phyloP scores from a whole-genome alignment of 1,140 invertebrate genomes.

The Trinorchestia longiramus region DNA sequence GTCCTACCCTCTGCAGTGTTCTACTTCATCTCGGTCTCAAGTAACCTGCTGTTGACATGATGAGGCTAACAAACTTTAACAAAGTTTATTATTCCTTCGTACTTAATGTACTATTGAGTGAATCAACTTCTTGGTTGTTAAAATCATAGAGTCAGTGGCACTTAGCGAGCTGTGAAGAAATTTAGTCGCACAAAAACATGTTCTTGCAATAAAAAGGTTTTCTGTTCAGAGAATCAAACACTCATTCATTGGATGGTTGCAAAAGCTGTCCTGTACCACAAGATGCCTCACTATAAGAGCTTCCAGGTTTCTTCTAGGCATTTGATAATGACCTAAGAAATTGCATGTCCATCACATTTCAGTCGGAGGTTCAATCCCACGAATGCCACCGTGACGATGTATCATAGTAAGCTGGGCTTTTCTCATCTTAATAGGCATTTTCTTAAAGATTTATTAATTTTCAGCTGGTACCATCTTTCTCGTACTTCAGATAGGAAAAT shows the following conservation, averaged over 20 bases:
- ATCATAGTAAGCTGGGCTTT: too few relatives aligned
- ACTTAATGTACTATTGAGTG: background rate
- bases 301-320: background rate
- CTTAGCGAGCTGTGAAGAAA: background rate
- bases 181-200: background rate
- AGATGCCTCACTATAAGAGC: background rate
- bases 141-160: background rate
- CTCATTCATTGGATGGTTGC: background rate
- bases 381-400: background rate
- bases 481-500: background rate
- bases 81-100: background rate
- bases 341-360: background rate
- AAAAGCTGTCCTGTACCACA: background rate
- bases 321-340: too few relatives aligned
- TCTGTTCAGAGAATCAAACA: background rate
- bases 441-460: background rate
- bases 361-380: background rate
- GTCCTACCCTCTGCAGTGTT: background rate
- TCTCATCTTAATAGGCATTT: too few relatives aligned
- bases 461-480: background rate
- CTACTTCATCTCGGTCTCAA: background rate
- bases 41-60: background rate
- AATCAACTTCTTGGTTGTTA: background rate
- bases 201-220: background rate
- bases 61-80: background rate